Evolutionary conservation across 2,888 invertebrate genomes (phyloP).

Genomic region (Eucera pruinosa): DNA sequence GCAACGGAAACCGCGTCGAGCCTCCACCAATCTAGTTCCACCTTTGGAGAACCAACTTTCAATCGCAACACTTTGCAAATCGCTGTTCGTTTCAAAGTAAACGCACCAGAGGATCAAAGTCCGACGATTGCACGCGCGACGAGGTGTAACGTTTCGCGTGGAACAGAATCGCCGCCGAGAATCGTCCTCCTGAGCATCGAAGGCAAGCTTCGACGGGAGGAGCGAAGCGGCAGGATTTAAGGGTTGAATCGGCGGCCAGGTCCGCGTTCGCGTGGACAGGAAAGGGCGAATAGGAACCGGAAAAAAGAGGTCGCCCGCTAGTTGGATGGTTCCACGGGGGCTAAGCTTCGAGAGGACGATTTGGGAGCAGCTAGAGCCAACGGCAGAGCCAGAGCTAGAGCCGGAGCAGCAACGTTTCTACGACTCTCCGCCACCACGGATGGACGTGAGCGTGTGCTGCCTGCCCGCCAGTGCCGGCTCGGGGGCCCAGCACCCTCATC

Average conservation of each 20-base stretch:
- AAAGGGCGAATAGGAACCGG: not conserved
- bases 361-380: constrained; percentile 77
- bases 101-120: too few species aligned
- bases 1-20: too few species aligned
- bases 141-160: too few species aligned
- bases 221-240: too few species aligned
- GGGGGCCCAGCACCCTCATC: constrained; percentile 81
- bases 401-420: constrained; percentile 80
- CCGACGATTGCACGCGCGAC: too few species aligned
- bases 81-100: too few species aligned
- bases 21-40: too few species aligned
- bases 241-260: not conserved
- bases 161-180: too few species aligned
- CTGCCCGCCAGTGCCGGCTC: constrained; percentile 81
- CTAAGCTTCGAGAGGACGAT: constrained; percentile 77
- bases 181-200: too few species aligned
- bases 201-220: too few species aligned
- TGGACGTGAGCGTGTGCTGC: constrained; percentile 84
- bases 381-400: constrained; percentile 72
- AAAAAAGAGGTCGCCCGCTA: constrained; percentile 62
- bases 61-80: too few species aligned
- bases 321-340: constrained; percentile 83
- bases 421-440: constrained; percentile 82
- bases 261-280: not conserved
- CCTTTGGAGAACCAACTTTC: too few species aligned